phyloP scores from a whole-genome alignment of 2,797 vertebrate species.

The Gymnopithys bicolor region DNA sequence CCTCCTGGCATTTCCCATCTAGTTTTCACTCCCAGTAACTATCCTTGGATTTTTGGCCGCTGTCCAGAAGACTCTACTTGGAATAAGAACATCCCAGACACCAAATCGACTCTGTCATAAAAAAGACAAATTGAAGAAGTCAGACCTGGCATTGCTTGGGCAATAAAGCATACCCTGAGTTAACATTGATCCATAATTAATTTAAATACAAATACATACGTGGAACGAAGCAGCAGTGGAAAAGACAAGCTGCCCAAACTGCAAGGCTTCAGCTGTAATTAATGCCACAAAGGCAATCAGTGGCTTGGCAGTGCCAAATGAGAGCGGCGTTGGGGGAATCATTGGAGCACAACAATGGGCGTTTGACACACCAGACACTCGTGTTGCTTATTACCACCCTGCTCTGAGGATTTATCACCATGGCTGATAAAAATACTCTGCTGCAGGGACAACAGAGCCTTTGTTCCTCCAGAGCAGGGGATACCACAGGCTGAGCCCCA shows the following conservation, averaged over 20 bases:
- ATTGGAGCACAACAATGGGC: neutral
- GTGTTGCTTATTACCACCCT: neutral
- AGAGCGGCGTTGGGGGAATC: neutral
- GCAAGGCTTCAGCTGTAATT: slow-evolving; percentile 46
- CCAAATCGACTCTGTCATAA: slow-evolving; percentile 23
- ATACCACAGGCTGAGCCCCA: neutral
- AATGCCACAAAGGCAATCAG: slow-evolving; percentile 46
- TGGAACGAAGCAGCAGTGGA: neutral
- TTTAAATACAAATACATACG: slow-evolving; percentile 26
- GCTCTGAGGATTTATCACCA: neutral
- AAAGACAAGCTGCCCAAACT: neutral
- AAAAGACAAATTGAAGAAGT: slow-evolving; percentile 33
- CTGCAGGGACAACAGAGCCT: neutral
- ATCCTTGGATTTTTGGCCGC: neutral
- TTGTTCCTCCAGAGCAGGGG: neutral
- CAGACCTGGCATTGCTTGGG: neutral
- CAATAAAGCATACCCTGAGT: slow-evolving; percentile 30
- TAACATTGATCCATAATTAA: slow-evolving; percentile 52
- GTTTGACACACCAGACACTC: neutral
- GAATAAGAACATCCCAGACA: slow-evolving; percentile 25
- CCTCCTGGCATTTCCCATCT: neutral
- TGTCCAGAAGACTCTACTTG: neutral
- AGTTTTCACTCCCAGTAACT: slow-evolving; percentile 17
- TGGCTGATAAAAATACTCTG: neutral
- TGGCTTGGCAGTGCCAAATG: slow-evolving; percentile 7